Evolutionary conservation across 2,797 vertebrate species (phyloP).

Genomic region (Phylloscopus collybita): DNA sequence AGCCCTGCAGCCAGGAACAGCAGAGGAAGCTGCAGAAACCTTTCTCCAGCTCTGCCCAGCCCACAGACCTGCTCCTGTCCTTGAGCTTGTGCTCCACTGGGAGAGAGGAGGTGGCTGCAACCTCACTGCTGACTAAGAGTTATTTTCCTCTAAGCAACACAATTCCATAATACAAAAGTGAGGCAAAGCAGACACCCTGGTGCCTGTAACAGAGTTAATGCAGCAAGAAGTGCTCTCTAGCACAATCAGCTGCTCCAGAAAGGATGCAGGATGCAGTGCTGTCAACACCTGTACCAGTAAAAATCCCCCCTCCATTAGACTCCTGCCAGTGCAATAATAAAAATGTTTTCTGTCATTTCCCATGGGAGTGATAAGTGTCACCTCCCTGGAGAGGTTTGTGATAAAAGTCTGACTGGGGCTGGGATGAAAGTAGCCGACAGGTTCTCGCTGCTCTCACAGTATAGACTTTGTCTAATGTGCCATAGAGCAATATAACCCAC

Average conservation of each 20-base stretch:
- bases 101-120: not conserved
- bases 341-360: constrained; percentile 3
- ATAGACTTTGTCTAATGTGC: not conserved
- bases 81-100: rapidly evolving
- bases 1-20: not conserved
- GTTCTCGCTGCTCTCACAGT: constrained; percentile 8
- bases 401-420: not conserved
- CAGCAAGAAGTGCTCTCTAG: not conserved
- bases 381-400: constrained; percentile 7
- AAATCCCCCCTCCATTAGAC: not conserved
- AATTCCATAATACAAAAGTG: not conserved
- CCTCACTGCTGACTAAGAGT: not conserved
- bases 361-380: not conserved
- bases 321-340: not conserved
- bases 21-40: not conserved
- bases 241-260: not conserved
- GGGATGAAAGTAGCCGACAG: not conserved
- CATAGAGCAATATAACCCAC: not conserved
- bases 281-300: not conserved
- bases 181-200: not conserved
- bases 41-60: not conserved
- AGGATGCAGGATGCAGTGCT: not conserved
- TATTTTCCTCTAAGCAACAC: not conserved
- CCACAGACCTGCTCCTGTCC: not conserved
- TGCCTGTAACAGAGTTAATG: not conserved